These are phyloP conservation scores for Luperina nickerlii DNA, from an alignment of 2,888 invertebrate genomes.

Conservation along the genomic window DNA sequence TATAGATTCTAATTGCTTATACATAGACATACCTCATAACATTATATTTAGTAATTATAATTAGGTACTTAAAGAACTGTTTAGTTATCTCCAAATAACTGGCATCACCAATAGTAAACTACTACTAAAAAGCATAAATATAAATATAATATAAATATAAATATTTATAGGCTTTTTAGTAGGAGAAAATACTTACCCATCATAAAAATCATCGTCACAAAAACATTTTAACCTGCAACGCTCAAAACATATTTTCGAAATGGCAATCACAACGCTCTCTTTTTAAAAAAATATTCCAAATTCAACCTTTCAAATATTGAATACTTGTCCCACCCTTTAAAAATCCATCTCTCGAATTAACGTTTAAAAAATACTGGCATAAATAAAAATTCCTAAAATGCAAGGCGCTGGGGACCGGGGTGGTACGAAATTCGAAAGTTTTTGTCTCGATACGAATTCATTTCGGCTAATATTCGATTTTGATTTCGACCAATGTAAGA, in stretches of 20 bases:
- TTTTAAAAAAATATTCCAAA: constrained; percentile 46
- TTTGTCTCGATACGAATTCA: constrained; percentile 75
- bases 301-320: constrained; percentile 67
- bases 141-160: too few species aligned
- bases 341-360: constrained; percentile 85
- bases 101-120: too few species aligned
- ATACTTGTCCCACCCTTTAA: constrained; percentile 64
- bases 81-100: not conserved
- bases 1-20: not conserved
- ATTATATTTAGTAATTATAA: not conserved
- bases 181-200: not conserved
- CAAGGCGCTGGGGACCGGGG: constrained; percentile 75
- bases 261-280: constrained; percentile 36
- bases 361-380: constrained; percentile 81
- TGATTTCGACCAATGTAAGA: constrained; percentile 56
- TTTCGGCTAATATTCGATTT: constrained; percentile 82
- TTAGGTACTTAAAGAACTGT: not conserved
- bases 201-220: not conserved
- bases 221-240: constrained; percentile 10
- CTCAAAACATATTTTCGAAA: constrained; percentile 42
- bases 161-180: not conserved
- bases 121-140: too few species aligned
- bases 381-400: constrained; percentile 80
- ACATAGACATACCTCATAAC: too few species aligned
- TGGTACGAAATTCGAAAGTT: constrained; percentile 70